Evolutionary conservation across 2,113 vertebrate genomes (phyloP), one percentile per base, ranked within the genome.

Genomic region (Eleginops maclovinus): DNA sequence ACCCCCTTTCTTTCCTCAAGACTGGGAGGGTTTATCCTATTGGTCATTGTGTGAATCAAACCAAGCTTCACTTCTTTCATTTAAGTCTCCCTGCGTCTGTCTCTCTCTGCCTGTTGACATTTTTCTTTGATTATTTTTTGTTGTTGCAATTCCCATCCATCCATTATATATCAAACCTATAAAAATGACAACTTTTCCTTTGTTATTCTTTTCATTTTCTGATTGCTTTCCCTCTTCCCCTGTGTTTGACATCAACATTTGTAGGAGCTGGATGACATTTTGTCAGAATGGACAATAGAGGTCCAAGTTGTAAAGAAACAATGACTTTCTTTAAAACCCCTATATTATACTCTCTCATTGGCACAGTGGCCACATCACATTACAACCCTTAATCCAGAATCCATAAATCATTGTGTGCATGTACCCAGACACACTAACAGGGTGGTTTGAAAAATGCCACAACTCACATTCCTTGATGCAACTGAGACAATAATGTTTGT

Each of bases 1-100:
- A 84, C 93, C 92, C 90, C 91, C 93, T 75, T 36, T 94, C 93
- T 88, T 77, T 86, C 92, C 79, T 91, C 90, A 89, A 88, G 93
- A 88, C 92, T 86, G 91, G 95, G 95, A 90, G 84, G 91, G 86
- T 91, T 86, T 93, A 92, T 90, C 95, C 95, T 90, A 95, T 96
- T 96, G 96, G 84, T 90, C 92, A 73, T 92, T 94, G 87, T 93
- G 91, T 91, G 91, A 93, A 94, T 93, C 93, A 88, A 92, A 86
- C 86, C 86, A 88, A 88, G 63, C 77, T 72, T 77, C 61, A 74
- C 72, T 88, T 81, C 73, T 87, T 83, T 84, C 58, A 74, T 79
- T 76, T 82, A 24, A 40, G 68, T 74, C 24, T 75, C 74, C 77
- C 40, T 78, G 54, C 40, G 31, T 78, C 24, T 63, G 51, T 71